Percentiles rank a stretch among this genome's conserved stretches.
phyloP scores from a whole-genome alignment of 2,888 invertebrate species.

The Drosophila multiciliata region DNA sequence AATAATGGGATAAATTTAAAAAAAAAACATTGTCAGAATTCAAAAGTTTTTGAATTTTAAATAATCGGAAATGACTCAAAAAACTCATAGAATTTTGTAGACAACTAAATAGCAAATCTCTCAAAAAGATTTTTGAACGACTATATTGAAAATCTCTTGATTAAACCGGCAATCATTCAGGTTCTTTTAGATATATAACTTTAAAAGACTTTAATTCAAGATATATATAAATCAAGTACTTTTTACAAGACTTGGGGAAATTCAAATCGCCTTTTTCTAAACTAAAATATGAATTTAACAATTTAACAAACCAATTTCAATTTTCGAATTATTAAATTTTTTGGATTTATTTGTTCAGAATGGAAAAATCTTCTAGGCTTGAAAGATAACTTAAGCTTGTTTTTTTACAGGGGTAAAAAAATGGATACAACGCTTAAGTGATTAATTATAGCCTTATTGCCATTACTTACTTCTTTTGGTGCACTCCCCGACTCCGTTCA shows the following conservation, averaged over 20 bases:
- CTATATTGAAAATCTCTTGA: not conserved
- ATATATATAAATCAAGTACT: not conserved
- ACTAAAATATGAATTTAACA: not conserved
- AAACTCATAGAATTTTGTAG: not conserved
- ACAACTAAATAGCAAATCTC: not conserved
- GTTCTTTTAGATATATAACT: not conserved
- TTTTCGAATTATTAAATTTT: not conserved
- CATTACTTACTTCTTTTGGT: conserved; percentile 63
- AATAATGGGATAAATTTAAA: too few species aligned
- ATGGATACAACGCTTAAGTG: not conserved
- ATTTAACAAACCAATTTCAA: not conserved
- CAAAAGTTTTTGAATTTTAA: not conserved
- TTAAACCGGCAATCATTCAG: not conserved
- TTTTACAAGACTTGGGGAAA: not conserved
- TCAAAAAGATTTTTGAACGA: not conserved
- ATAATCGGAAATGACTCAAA: not conserved
- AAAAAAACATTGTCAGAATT: too few species aligned
- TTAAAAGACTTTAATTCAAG: not conserved
- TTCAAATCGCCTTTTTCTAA: not conserved
- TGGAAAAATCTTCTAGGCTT: not conserved
- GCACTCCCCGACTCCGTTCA: conserved; percentile 49
- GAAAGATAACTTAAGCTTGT: too few species aligned
- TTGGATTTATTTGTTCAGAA: not conserved
- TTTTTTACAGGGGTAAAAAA: not conserved
- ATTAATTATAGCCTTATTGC: not conserved